These are phyloP conservation scores for Sinella curviseta DNA, from an alignment of 1,140 invertebrate species.

Conservation along the genomic window DNA sequence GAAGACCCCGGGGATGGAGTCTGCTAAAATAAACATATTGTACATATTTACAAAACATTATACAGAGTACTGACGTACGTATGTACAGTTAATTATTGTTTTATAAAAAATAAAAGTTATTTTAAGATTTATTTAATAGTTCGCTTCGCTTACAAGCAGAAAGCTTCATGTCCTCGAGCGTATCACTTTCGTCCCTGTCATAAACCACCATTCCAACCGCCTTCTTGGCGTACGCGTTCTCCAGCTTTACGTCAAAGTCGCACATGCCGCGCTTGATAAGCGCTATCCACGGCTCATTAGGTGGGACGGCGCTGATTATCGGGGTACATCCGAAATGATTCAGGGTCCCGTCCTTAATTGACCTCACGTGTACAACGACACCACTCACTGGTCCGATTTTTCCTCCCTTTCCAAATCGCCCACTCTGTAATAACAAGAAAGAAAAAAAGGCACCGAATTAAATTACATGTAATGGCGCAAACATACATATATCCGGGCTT, in stretches of 20 bases:
- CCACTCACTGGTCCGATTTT: slow-evolving; percentile 62
- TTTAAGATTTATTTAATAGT: no score
- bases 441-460: slow-evolving; percentile 13
- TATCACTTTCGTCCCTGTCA: slow-evolving; percentile 67
- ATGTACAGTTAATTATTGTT: background rate
- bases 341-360: slow-evolving; percentile 54
- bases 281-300: slow-evolving; percentile 71
- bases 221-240: slow-evolving; percentile 68
- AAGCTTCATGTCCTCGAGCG: slow-evolving; percentile 71
- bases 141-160: slow-evolving; percentile 43
- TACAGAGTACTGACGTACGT: slow-evolving; percentile 23
- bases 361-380: slow-evolving; percentile 63
- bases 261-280: slow-evolving; percentile 71
- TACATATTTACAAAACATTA: slow-evolving; percentile 36
- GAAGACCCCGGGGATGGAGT: slow-evolving; percentile 75
- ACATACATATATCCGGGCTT: no score
- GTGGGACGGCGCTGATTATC: slow-evolving; percentile 57
- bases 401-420: slow-evolving; percentile 69
- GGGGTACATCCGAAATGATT: slow-evolving; percentile 69
- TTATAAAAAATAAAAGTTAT: no score
- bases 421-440: slow-evolving; percentile 52
- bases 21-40: slow-evolving; percentile 56
- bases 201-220: slow-evolving; percentile 74
- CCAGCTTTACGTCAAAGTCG: slow-evolving; percentile 73
- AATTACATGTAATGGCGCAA: no score